Percentiles rank a stretch among this genome's conserved stretches.
Evolutionary conservation across 1,140 invertebrate species (phyloP).

Genomic region (Drosophila carrolli): DNA sequence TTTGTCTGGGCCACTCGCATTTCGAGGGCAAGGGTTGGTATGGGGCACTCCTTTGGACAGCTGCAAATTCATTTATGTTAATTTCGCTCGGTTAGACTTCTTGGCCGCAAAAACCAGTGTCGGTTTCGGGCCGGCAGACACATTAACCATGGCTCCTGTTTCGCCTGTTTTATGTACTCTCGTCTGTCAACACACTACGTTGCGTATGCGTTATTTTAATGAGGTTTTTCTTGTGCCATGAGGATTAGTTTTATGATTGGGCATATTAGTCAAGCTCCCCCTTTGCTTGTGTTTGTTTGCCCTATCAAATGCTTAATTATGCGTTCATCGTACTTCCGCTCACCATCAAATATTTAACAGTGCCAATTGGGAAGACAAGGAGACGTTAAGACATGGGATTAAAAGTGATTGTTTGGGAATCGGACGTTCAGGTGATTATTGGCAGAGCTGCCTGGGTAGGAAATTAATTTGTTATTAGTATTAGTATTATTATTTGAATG

Average conservation of each 20-base stretch:
- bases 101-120: constrained; percentile 71
- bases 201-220: constrained; percentile 79
- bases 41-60: constrained; percentile 58
- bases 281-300: constrained; percentile 6
- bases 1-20: constrained; percentile 56
- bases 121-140: constrained; percentile 34
- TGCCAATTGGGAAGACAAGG: constrained; percentile 5
- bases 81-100: constrained; percentile 73
- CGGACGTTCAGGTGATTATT: background rate
- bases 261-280: constrained; percentile 58
- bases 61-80: constrained; percentile 83
- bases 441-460: too few species aligned
- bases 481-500: too few species aligned
- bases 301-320: constrained; percentile 64
- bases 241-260: constrained; percentile 80
- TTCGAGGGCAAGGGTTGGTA: constrained; percentile 15
- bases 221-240: constrained; percentile 63
- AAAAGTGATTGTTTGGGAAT: background rate
- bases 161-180: constrained; percentile 51
- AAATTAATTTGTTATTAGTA: too few species aligned
- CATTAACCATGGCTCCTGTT: constrained; percentile 55
- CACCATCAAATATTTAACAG: constrained; percentile 31
- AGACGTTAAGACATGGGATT: background rate
- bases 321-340: constrained; percentile 22
- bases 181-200: constrained; percentile 65